A percentile compares a stretch with the other conserved stretches of the same genome.
Conservation (phyloP, 2,113 vertebrate species). For the Irena cyanogastra region DNA sequence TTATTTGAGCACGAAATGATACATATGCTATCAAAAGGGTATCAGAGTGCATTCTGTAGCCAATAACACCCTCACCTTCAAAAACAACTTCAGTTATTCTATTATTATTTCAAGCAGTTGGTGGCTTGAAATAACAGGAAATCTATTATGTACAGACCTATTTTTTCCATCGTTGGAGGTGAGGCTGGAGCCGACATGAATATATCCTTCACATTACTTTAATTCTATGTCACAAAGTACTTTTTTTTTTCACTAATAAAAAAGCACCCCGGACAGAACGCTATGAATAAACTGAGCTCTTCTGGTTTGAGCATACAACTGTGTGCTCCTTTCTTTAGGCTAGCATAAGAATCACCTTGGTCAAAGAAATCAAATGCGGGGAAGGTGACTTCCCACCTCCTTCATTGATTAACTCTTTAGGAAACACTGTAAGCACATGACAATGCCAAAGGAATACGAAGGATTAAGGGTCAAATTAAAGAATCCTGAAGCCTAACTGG, state of each 20-base stretch:
- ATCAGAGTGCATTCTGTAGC: not conserved
- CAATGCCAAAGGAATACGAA: not conserved
- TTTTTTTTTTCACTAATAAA: not conserved
- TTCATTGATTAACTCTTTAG: not conserved
- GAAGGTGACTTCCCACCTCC: not conserved
- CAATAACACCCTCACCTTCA: not conserved
- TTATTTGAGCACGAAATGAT: not conserved
- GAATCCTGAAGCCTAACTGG: not conserved
- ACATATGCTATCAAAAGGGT: not conserved
- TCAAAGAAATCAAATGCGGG: slow-evolving; percentile 7
- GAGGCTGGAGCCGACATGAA: not conserved
- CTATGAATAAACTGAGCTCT: not conserved
- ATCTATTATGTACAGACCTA: not conserved
- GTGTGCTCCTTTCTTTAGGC: not conserved
- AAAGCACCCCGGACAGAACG: not conserved
- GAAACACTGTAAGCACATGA: not conserved
- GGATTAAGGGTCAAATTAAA: not conserved
- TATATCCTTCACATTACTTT: not conserved
- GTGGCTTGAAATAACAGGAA: not conserved
- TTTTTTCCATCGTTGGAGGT: not conserved
- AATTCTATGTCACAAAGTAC: not conserved
- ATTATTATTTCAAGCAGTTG: not conserved
- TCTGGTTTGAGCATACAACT: not conserved
- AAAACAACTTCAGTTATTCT: not conserved
- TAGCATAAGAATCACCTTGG: not conserved